Conservation (phyloP, 2,888 invertebrate genomes). For the Dicycla oo region DNA sequence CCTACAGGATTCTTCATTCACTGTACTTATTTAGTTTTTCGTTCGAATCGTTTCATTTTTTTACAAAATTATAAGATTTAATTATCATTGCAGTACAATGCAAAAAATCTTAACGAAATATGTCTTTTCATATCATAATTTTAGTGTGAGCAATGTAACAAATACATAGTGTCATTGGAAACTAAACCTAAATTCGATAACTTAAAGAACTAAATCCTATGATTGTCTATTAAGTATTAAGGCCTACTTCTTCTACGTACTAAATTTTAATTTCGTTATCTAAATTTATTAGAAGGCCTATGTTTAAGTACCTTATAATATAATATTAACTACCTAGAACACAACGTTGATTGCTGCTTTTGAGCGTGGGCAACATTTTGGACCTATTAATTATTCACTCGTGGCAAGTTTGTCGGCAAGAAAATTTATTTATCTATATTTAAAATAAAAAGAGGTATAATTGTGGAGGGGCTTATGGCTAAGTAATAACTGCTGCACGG, state of each 20-base stretch:
- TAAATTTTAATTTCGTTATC: conserved; percentile 59
- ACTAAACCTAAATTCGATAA: conserved; percentile 53
- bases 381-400: not conserved
- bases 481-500: no score
- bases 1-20: conserved; percentile 27
- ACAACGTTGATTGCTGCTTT: conserved; percentile 20
- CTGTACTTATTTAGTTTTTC: conserved; percentile 2
- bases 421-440: no score
- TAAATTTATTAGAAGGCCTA: conserved; percentile 55
- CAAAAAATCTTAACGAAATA: conserved; percentile 31
- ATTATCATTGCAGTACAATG: conserved; percentile 14
- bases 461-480: no score
- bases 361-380: conserved; percentile 36
- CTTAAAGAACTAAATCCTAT: conserved; percentile 51
- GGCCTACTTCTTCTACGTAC: conserved; percentile 59
- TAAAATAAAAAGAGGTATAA: no score
- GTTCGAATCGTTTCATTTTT: conserved; percentile 6
- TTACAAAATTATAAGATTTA: conserved; percentile 5
- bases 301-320: conserved; percentile 49
- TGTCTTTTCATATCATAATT: conserved; percentile 64
- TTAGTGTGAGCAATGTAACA: conserved; percentile 48
- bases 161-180: conserved; percentile 39
- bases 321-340: conserved; percentile 46
- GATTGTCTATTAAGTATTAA: conserved; percentile 64
- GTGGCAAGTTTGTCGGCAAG: conserved; percentile 2